phyloP scores from a whole-genome alignment of 2,113 vertebrate genomes.

The Machaerirhynchus nigripectus region DNA sequence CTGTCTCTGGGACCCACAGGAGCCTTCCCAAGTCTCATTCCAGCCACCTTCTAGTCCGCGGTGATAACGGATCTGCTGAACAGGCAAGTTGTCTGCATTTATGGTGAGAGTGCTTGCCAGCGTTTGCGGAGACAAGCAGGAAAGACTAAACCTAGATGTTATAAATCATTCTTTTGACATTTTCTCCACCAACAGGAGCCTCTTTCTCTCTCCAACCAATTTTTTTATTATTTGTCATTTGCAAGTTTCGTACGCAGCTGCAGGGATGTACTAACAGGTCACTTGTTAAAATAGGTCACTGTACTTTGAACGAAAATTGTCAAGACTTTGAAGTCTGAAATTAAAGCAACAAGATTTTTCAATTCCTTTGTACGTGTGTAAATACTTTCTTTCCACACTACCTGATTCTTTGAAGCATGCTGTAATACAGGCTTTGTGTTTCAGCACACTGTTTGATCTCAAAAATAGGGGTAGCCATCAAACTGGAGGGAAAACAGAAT shows the following conservation, averaged over 20 bases:
- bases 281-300: neutral
- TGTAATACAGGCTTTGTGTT: neutral
- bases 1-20: neutral
- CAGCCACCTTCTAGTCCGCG: neutral
- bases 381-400: neutral
- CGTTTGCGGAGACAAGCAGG: neutral
- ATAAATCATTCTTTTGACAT: neutral
- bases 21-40: neutral
- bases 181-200: neutral
- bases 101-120: neutral
- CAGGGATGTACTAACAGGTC: neutral
- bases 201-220: neutral
- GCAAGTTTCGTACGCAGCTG: neutral
- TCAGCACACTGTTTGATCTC: slow-evolving; percentile 10
- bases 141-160: neutral
- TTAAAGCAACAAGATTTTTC: slow-evolving; percentile 4
- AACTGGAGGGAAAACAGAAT: neutral
- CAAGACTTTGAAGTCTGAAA: slow-evolving; percentile 38
- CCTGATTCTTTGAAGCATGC: slow-evolving; percentile 21
- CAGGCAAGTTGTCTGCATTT: neutral
- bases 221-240: neutral
- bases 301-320: neutral
- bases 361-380: neutral
- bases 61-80: neutral
- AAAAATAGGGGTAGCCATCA: neutral